These are phyloP conservation scores for Intellagama lesueurii DNA, from an alignment of 2,797 vertebrate genomes.

Conservation along the genomic window DNA sequence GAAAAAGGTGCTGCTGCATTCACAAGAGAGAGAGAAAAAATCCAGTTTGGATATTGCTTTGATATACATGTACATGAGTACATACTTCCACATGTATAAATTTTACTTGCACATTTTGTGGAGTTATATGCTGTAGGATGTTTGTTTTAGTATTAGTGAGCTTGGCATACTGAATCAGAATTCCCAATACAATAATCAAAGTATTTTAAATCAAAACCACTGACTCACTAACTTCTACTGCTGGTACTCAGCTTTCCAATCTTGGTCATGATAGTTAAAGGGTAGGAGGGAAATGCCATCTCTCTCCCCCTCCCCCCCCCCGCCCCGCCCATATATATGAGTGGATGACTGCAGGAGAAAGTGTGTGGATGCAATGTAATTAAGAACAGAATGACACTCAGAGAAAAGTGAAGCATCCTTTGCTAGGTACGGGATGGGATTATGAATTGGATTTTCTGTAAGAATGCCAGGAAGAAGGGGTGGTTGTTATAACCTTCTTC, in stretches of 20 bases:
- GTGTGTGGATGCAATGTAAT: neutral
- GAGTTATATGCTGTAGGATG: neutral
- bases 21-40: neutral
- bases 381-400: neutral
- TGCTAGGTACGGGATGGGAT: neutral
- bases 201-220: neutral
- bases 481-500: neutral
- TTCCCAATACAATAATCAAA: neutral
- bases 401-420: neutral
- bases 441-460: conserved; percentile 16
- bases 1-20: neutral
- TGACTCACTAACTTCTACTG: neutral
- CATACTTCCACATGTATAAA: neutral
- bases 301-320: no score
- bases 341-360: conserved; percentile 16
- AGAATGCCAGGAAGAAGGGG: conserved; percentile 7
- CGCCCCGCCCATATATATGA: neutral
- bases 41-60: neutral
- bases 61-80: neutral
- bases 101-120: conserved; percentile 34
- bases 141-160: conserved; percentile 19
- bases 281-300: neutral
- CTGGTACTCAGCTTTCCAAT: neutral
- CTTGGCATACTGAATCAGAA: neutral
- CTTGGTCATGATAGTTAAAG: neutral